Evolutionary conservation across 2,888 invertebrate species (phyloP), one percentile per base, ranked within the genome.

Genomic region (Pachymerium ferrugineum): DNA sequence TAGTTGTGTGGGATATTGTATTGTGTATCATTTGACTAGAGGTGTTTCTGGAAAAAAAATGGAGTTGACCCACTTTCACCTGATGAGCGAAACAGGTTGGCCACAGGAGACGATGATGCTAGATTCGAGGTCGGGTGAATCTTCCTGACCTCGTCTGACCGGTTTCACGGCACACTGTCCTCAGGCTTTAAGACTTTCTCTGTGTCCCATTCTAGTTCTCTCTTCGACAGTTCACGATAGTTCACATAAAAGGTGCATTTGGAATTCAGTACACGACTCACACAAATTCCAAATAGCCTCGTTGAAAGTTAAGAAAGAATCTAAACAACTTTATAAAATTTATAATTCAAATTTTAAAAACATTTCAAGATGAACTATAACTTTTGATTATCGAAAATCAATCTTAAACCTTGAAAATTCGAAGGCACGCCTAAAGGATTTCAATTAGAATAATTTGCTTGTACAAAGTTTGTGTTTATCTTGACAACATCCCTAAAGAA

Each of bases 31-130:
- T n/a, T 62, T 62, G 62, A 28, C 62, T 10, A 25, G 28, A 62
- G 62, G 28, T 62, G 28, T 28, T 62, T 62, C n/a, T 62, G 8
- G 47, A 22, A 16, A 22, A 62, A 62, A 14, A 62, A 62, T 28
- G 10, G 62, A 62, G 62, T 62, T 62, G 62, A 62, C 62, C 62
- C 28, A 62, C 25, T 62, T 62, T 62, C 62, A 62, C 62, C 62
- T 5, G 62, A 28, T 62, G 62, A 62, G n/a, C 25, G 28, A 62
- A 62, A 62, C 62, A 62, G 62, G 62, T 62, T 62, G 62, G 62
- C 28, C 62, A 62, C 14, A 62, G 8, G 28, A 22, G 62, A 62
- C 47, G 47, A 10, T 28, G 62, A 62, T 28, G 62, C n/a, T 22
- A 62, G 25, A 62, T 62, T 62, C 62, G 62, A 62, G 62, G 62